These are phyloP conservation scores for Drosophila lacteicornis DNA, from an alignment of 1,140 invertebrate species.

Conservation along the genomic window DNA sequence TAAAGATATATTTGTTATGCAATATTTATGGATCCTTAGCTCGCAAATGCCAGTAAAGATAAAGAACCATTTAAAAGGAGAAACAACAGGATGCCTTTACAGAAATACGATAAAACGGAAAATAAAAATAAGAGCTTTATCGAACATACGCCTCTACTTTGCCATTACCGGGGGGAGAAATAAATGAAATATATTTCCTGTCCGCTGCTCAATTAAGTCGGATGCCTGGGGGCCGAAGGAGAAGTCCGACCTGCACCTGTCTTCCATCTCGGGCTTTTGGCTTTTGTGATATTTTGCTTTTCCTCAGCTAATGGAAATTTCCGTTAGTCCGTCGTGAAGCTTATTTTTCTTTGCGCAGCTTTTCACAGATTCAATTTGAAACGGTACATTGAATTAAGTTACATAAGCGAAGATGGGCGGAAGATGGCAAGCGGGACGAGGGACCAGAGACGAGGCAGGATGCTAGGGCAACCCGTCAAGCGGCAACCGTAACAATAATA, in stretches of 20 bases:
- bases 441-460: constrained; percentile 20
- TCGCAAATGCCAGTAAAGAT: not conserved
- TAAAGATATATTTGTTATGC: too few relatives aligned
- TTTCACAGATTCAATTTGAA: constrained; percentile 82
- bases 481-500: constrained; percentile 78
- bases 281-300: constrained; percentile 51
- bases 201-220: constrained; percentile 72
- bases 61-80: not conserved
- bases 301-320: constrained; percentile 73
- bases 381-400: constrained; percentile 83
- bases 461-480: constrained; percentile 58
- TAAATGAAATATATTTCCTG: constrained; percentile 49
- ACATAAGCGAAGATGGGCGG: constrained; percentile 57
- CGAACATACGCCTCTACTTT: constrained; percentile 14
- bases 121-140: constrained; percentile 14
- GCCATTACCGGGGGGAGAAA: not conserved
- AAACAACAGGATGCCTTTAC: not conserved
- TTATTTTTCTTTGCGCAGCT: constrained; percentile 73
- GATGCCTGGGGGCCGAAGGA: constrained; percentile 8
- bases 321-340: constrained; percentile 58
- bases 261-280: constrained; percentile 44
- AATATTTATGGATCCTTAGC: not conserved
- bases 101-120: not conserved
- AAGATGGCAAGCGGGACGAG: constrained; percentile 3
- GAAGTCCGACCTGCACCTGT: constrained; percentile 30